Conservation (phyloP, 2,113 vertebrate species). For the Tursiops truncatus region DNA sequence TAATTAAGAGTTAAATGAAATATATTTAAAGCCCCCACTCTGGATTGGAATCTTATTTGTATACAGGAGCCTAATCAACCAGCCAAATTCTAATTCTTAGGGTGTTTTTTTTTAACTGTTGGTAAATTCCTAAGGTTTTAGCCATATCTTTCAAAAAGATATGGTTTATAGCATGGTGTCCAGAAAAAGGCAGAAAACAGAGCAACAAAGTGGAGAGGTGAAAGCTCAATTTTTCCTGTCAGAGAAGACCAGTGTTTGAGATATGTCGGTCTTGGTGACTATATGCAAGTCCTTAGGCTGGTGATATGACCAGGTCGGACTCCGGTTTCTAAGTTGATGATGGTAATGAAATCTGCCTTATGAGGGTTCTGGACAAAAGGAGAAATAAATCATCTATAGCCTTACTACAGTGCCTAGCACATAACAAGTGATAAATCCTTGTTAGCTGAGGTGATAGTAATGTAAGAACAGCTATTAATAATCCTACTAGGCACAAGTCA, state of each 20-base stretch:
- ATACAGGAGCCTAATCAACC: neutral
- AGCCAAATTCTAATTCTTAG: neutral
- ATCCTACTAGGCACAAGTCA: neutral
- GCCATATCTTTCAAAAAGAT: neutral
- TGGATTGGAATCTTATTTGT: neutral
- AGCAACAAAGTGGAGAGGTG: neutral
- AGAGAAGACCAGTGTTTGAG: neutral
- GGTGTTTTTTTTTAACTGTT: neutral
- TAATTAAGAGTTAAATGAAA: neutral
- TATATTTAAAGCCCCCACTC: neutral
- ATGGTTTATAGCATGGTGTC: neutral
- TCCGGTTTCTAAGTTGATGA: neutral
- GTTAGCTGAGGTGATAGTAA: neutral
- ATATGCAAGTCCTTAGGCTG: neutral
- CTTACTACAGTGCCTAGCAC: neutral
- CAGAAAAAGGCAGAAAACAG: neutral
- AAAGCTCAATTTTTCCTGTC: neutral
- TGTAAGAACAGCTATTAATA: neutral
- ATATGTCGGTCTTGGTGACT: neutral
- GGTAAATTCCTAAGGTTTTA: neutral
- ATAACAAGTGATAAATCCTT: neutral
- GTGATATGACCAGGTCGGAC: neutral
- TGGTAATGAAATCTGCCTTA: neutral
- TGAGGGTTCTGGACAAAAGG: neutral
- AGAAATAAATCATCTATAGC: neutral